phyloP scores from a whole-genome alignment of 2,888 invertebrate species.

The Drosophila kokeensis region DNA sequence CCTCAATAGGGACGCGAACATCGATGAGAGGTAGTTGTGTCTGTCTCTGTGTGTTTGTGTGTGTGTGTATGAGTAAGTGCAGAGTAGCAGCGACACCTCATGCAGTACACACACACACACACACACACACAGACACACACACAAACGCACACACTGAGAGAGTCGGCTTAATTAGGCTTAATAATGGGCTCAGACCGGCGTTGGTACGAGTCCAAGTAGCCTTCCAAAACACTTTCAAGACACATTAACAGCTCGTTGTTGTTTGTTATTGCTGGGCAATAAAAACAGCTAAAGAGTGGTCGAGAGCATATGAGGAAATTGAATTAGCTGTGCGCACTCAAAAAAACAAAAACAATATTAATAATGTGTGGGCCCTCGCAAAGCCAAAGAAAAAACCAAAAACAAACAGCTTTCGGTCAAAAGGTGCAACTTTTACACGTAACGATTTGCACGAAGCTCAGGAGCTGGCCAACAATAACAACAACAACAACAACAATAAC shows the following conservation, averaged over 20 bases:
- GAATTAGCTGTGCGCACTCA: conserved; percentile 44
- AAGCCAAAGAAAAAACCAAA: neutral
- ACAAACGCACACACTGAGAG: conserved; percentile 15
- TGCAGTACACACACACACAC: conserved; percentile 16
- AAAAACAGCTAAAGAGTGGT: conserved; percentile 36
- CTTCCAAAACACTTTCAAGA: conserved; percentile 67
- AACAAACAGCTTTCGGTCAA: conserved; percentile 77
- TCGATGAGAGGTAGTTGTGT: conserved; percentile 12
- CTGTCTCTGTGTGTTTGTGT: conserved; percentile 1
- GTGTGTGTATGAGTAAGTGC: conserved; percentile 34
- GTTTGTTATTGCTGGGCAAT: conserved; percentile 61
- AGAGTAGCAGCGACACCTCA: conserved; percentile 58
- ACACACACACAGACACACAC: conserved; percentile 15
- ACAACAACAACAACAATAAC: conserved; percentile 3
- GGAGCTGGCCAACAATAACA: conserved; percentile 12
- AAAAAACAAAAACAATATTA: conserved; percentile 8
- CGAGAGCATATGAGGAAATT: conserved; percentile 37
- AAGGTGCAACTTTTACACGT: conserved; percentile 81
- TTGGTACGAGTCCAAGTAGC: conserved; percentile 55
- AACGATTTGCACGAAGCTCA: conserved; percentile 75
- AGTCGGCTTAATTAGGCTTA: conserved; percentile 75
- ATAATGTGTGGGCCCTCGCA: conserved; percentile 40
- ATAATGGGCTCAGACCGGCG: conserved; percentile 61
- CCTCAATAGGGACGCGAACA: conserved; percentile 62
- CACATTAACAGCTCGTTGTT: conserved; percentile 69